Base-by-base conservation (phyloP, 2,888 invertebrate species). In the Cyclophora albipunctata region DNA sequence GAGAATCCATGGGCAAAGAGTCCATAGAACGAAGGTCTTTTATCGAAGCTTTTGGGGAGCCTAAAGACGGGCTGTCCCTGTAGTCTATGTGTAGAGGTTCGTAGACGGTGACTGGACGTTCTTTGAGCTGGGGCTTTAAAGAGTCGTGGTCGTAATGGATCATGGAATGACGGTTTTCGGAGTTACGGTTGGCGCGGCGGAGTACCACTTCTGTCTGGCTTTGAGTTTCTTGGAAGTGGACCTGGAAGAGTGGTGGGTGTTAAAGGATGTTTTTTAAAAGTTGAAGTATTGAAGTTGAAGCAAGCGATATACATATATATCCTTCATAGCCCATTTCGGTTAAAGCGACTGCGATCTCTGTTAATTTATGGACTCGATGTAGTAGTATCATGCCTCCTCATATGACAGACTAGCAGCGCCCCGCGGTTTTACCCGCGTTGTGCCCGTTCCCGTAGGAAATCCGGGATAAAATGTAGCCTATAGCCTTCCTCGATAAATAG, bases 101-200 rank as follows among this genome's bases (percentile, higher is more conserved):
- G 54, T 87, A 88, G 2, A 88, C 88, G 0, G 88, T 87, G 2
- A 80, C 69, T 0, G 88, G 88, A 0, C 88, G 70, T 60, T 88
- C 87, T 64, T 81, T 86, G 0, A 88, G 69, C 49, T 78, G 76
- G 0, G 88, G 85, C 49, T 84, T 86, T 4, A 78, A 65, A 0
- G 76, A 57, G 44, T 87, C 85, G 52, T 88, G 87, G 63, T 88
- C 88, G 61, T 86, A 88, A 41, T 88, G 88, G 54, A 88, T 88
- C 88, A 88, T 88, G n/a, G 88, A 88, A 61, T 88, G 88, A 0
- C 88, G 81, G 65, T 88, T 86, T 49, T 86, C 88, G 1, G 73
- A 46, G 63, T 85, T 84, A 7, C 87, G 78, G 54, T 78, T 83
- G 2, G 80, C 69, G 6, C 86, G 78, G 3, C 88, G 81, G 56